Base-by-base conservation (phyloP, 2,113 vertebrate species). In the Indri indri region DNA sequence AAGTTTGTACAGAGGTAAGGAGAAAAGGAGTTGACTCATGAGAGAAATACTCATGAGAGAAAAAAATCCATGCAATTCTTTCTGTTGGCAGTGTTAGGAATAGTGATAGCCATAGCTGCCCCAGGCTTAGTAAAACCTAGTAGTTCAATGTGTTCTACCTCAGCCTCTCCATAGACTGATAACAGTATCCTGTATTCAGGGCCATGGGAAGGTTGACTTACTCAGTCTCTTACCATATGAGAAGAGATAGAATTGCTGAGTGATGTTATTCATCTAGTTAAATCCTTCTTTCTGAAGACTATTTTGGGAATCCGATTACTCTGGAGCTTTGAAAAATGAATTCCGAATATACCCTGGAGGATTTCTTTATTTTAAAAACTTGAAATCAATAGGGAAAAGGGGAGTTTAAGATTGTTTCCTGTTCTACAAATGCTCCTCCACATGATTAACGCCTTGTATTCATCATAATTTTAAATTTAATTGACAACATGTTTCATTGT, bases 401-500 rank as follows among this genome's bases (percentile, higher is more conserved):
- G 25, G 8, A 18, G 14, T 65, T 61, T 66, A 32, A 80, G 85
- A 37, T 47, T 74, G 20, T 93, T 95, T 82, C 30, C 37, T 42
- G 52, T 84, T 63, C 66, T 52, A 34, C 16, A 84, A 80, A 77
- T 84, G 40, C 12, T 74, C 37, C 14, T 77, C 23, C 6, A 54
- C 2, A 54, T 22, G 3, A 74, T 88, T 70, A 83, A 23, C 9
- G 57, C 23, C 82, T 90, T 42, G 37, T 30, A 76, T 92, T 89
- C 92, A 84, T 88, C 71, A 59, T 57, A 52, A 50, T 91, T 79
- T 77, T 68, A 40, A 65, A 59, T 83, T 59, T 95, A 92, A 90
- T 66, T 79, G n/a, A 12, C 27, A 85, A 22, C 30, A 37, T 63
- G 12, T 83, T 65, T 81, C 17, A 57, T 86, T 85, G 23, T 61